phyloP scores from a whole-genome alignment of 2,888 invertebrate genomes.

The Dicycla oo region DNA sequence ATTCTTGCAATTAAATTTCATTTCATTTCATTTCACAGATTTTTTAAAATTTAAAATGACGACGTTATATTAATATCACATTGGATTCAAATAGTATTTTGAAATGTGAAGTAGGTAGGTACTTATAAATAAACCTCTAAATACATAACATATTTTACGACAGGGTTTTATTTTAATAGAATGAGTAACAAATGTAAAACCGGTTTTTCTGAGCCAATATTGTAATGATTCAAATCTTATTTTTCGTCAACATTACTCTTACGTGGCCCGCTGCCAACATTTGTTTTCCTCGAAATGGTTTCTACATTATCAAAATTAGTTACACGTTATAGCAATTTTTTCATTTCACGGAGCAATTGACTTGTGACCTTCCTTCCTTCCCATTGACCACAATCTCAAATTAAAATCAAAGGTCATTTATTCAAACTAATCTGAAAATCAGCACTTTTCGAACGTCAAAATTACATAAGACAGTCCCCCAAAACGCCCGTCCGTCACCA shows the following conservation, averaged over 20 bases:
- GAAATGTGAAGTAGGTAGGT: not conserved
- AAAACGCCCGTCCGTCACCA: too few relatives aligned
- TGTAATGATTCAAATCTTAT: not conserved
- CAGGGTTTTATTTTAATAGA: not conserved
- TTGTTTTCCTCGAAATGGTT: conserved; percentile 4
- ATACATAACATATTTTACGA: not conserved
- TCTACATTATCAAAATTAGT: conserved; percentile 17
- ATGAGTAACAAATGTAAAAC: not conserved
- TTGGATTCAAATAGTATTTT: not conserved
- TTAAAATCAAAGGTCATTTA: too few relatives aligned
- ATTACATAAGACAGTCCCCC: too few relatives aligned
- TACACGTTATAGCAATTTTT: conserved; percentile 22
- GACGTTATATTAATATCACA: too few relatives aligned
- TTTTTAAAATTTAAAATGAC: too few relatives aligned
- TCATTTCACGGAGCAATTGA: conserved; percentile 15
- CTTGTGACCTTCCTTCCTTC: not conserved
- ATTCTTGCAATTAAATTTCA: too few relatives aligned
- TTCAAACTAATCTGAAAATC: too few relatives aligned
- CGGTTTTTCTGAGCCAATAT: not conserved
- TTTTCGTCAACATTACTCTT: conserved; percentile 8
- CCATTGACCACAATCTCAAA: too few relatives aligned
- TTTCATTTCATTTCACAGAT: too few relatives aligned
- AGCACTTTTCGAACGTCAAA: too few relatives aligned
- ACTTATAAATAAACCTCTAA: conserved; percentile 3
- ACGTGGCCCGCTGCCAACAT: conserved; percentile 33